Conservation (phyloP, 2,113 vertebrate genomes). For the Malurus melanocephalus region DNA sequence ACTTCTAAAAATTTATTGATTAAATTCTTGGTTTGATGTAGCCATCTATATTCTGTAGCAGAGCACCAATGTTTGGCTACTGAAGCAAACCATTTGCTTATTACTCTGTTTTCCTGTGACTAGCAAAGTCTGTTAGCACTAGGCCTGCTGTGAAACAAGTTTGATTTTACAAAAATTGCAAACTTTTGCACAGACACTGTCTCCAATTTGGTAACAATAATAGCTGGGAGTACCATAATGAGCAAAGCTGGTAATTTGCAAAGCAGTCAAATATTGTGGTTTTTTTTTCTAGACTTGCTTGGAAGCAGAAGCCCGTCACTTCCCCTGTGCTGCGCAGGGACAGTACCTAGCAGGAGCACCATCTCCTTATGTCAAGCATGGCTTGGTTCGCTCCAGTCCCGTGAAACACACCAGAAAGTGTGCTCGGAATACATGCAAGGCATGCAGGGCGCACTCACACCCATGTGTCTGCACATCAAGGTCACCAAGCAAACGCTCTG, state of each 20-base stretch:
- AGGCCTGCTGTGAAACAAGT: not conserved
- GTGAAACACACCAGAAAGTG: not conserved
- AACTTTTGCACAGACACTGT: not conserved
- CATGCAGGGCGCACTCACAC: not conserved
- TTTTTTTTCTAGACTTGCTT: slow-evolving; percentile 46
- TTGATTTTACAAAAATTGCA: not conserved
- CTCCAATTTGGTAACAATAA: not conserved
- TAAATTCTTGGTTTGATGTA: not conserved
- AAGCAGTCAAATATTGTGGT: not conserved
- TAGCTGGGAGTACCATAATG: not conserved
- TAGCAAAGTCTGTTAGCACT: not conserved
- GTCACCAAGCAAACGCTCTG: not conserved
- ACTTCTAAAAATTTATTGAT: not conserved
- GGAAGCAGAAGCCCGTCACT: not conserved
- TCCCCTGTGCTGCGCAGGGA: not conserved
- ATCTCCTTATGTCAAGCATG: not conserved
- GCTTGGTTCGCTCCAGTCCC: not conserved
- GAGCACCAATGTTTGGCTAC: not conserved
- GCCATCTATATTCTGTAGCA: not conserved
- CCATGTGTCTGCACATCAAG: not conserved
- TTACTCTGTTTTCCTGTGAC: not conserved
- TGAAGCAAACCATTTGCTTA: not conserved
- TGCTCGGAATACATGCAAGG: not conserved
- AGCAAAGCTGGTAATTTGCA: not conserved
- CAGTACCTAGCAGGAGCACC: not conserved